Conservation (phyloP, 2,888 invertebrate species). For the Caenorhabditis afra region DNA sequence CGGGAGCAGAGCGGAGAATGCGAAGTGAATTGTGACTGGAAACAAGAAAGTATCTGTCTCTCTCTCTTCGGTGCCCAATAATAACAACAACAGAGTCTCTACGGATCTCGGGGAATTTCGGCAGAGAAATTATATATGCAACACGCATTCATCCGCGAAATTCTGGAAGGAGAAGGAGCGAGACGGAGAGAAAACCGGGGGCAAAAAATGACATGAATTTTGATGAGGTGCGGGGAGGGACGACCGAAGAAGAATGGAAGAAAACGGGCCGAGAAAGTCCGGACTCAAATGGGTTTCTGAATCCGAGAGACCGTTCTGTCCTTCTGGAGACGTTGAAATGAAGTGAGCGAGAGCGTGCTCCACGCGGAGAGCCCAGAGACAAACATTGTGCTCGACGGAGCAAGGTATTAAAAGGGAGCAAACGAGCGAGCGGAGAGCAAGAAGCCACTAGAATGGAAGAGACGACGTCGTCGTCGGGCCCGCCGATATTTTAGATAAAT, state of each 20-base stretch:
- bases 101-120: constrained; percentile 9
- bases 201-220: constrained; percentile 51
- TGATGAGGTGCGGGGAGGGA: constrained; percentile 2
- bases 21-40: constrained; percentile 68
- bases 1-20: constrained; percentile 78
- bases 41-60: constrained; percentile 13
- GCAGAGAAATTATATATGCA: constrained; percentile 48
- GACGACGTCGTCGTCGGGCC: constrained; percentile 7
- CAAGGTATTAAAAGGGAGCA: constrained; percentile 25
- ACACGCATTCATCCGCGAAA: constrained; percentile 59
- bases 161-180: constrained; percentile 42
- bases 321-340: not conserved
- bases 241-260: constrained; percentile 8
- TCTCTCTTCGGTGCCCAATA: constrained; percentile 33
- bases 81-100: constrained; percentile 21
- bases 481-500: constrained; percentile 47
- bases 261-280: not conserved
- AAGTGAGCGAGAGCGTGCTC: constrained; percentile 7
- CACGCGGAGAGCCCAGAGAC: constrained; percentile 7
- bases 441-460: constrained; percentile 28
- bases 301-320: no score
- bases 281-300: no score
- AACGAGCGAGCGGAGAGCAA: constrained; percentile 25
- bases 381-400: constrained; percentile 12
- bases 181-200: constrained; percentile 25